Percentiles rank a stretch among this genome's conserved stretches.
Evolutionary conservation across 2,113 vertebrate species (phyloP).

Genomic region (Ochotona princeps): DNA sequence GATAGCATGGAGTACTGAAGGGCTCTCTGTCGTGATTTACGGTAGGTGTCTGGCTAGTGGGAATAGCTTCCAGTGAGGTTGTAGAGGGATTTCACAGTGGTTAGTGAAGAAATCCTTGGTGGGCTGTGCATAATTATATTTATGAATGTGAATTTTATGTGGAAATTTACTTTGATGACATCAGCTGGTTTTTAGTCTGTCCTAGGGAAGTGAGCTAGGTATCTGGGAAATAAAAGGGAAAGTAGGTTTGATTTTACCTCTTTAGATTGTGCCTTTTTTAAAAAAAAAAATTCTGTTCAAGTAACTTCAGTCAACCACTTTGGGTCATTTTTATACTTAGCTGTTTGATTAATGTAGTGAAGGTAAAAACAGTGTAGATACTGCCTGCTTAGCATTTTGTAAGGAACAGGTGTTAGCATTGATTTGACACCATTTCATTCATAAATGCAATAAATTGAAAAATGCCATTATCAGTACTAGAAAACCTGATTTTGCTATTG

Average conservation of each 20-base stretch:
- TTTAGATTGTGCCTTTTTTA: neutral
- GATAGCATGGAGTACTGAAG: neutral
- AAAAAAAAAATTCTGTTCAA: neutral
- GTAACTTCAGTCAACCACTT: neutral
- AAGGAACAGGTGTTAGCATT: neutral
- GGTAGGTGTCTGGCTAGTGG: neutral
- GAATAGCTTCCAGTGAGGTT: neutral
- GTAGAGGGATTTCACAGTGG: neutral
- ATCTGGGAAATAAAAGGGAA: neutral
- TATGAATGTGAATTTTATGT: constrained; percentile 10
- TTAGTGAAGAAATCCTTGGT: neutral
- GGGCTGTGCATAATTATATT: neutral
- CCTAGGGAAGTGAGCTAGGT: neutral
- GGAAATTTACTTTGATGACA: neutral
- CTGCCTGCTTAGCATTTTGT: neutral
- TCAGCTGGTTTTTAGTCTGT: neutral
- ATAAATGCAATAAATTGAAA: neutral
- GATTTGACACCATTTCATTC: neutral
- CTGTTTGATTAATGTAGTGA: neutral
- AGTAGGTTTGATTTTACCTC: neutral
- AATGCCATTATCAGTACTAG: neutral
- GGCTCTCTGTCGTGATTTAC: neutral
- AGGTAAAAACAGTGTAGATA: neutral
- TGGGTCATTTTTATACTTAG: too few relatives aligned
- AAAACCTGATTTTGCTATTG: neutral